These are phyloP conservation scores for Lichenostomus cassidix DNA, from an alignment of 2,113 vertebrate species.

Conservation along the genomic window DNA sequence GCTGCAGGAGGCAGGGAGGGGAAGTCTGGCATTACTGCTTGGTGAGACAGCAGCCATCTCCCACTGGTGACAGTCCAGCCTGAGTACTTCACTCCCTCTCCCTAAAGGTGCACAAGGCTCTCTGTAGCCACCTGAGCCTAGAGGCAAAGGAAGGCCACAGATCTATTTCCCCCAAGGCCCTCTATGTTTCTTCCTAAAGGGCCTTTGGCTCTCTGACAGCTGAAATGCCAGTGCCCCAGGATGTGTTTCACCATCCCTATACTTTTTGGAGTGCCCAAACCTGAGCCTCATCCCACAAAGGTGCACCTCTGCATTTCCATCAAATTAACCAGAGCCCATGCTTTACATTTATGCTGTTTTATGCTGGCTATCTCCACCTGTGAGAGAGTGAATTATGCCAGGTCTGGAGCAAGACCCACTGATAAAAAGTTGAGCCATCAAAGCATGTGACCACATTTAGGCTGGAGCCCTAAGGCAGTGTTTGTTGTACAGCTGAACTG, in stretches of 20 bases:
- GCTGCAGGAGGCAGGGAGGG: neutral
- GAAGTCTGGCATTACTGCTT: rapidly evolving
- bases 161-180: rapidly evolving
- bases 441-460: neutral
- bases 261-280: neutral
- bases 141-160: neutral
- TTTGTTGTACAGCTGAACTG: neutral
- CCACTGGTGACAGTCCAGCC: rapidly evolving
- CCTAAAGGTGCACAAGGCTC: neutral
- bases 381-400: neutral
- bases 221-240: neutral
- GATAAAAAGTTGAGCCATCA: neutral
- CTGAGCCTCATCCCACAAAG: neutral
- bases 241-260: neutral
- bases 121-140: rapidly evolving
- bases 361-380: neutral
- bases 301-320: neutral
- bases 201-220: neutral
- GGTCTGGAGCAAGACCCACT: neutral
- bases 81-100: rapidly evolving
- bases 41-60: neutral
- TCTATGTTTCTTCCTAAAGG: neutral
- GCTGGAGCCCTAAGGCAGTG: neutral
- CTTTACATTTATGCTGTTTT: neutral
- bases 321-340: neutral